Evolutionary conservation across 1,140 invertebrate genomes (phyloP), one percentile per base, ranked within the genome.

Genomic region (Ceratosolen fusciceps): DNA sequence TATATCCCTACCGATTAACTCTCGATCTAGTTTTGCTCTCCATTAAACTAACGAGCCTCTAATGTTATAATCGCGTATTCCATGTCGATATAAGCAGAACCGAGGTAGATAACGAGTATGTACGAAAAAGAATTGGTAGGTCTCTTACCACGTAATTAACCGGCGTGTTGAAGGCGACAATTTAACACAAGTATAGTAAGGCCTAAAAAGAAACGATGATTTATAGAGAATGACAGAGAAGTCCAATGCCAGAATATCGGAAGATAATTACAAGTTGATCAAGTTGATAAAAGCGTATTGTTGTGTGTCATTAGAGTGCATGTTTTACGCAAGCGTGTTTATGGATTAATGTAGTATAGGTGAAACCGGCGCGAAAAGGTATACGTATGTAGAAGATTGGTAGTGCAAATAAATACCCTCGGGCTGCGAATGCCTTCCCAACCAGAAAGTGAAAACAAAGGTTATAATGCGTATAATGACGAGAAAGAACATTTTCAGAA

Each of bases 161-260:
- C 19, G 54, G 54, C 26, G 49, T 62, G 37, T 54, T n/a, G 72
- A 26, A 31, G 37, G 19, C 52, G n/a, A 52, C 65, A 58, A 29
- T 71, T 47, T 68, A 52, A 56, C 24, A 65, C 39, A 34, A 68
- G 49, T 21, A 56, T 56, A 73, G 77, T 79, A 67, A 80, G 78
- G 83, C 88, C 85, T 85, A 83, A 85, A 84, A 77, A 77, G 71
- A 77, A 78, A 83, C 21, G 49, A 26, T 21, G 29, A 39, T 3
- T 19, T 19, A 49, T 70, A 39, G 19, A 54, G 21, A 10, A 84
- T 70, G 70, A 85, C 65, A 83, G 83, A 80, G 74, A 83, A 77
- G 77, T 74, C 78, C 49, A 81, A 73, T 60, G 58, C n/a, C 43
- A 34, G 34, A 62, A 67, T 74, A 67, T 79, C 19, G 71, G 74